Base-by-base conservation (phyloP, 2,113 vertebrate species). In the Neomonachus schauinslandi region DNA sequence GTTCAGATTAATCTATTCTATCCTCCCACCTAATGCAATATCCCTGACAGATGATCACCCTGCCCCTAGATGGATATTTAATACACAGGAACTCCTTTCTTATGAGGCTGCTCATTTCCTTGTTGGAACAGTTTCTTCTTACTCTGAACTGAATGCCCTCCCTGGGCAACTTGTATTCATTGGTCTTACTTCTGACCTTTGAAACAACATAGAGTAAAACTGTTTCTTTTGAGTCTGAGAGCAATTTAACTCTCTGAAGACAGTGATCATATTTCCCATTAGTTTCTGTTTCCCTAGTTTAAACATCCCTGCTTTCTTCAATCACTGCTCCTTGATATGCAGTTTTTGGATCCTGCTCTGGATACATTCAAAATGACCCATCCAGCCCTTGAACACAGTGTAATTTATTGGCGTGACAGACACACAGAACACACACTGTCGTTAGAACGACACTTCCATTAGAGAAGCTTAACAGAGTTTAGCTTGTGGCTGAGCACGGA, bases 171-270 rank as follows among this genome's bases (percentile, higher is more conserved):
- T 82, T 91, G 12, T 93, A 39, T 90, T 57, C 42, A 86, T 65
- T 10, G 5, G 55, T 74, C 93, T 87, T 82, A 67, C 49, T 80
- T 94, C 72, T 94, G 87, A 77, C 39, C 84, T 95, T 80, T 91
- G 86, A 96, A 49, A 55, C 24, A 79, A 86, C 91, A 87, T 55
- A 83, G 55, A 95, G 39, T 55, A 28, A 98, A 86, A 86, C 22
- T 0, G 2, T 89, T 55, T 65, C 39, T 59, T 92, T 95, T 26
- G 10, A 87, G 36, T 90, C 91, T 76, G 79, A 90, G 36, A 93
- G 63, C 28, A 39, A 15, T 87, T 92, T 94, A 96, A 86, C 79
- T 80, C 96, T 96, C 90, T 96, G 39, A 95, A 93, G 46, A 90
- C n/a, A 51, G 39, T 31, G 39, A 85, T 93, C 46, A 7, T 71